These are phyloP conservation scores for Amblyornis subalaris DNA, from an alignment of 2,113 vertebrate genomes.

Conservation along the genomic window DNA sequence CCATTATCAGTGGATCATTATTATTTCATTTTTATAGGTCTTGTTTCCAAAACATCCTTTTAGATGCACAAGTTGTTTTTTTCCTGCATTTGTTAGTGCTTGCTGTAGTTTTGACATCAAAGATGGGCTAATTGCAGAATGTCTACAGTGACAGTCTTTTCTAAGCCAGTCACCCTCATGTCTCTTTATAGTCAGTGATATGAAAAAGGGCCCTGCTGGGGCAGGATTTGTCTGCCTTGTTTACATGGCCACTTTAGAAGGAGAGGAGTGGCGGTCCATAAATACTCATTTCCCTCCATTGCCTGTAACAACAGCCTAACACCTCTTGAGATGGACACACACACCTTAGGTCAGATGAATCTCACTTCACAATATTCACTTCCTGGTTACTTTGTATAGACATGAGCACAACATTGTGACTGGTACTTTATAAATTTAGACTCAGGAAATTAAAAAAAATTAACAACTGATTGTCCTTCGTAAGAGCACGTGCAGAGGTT, in stretches of 20 bases:
- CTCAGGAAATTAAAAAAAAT: not conserved
- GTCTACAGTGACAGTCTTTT: not conserved
- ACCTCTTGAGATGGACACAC: not conserved
- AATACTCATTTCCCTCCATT: not conserved
- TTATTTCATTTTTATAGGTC: not conserved
- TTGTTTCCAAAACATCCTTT: not conserved
- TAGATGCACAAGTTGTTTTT: not conserved
- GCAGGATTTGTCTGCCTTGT: not conserved
- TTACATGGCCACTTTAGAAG: not conserved
- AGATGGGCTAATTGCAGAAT: not conserved
- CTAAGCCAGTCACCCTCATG: not conserved
- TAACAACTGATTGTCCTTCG: not conserved
- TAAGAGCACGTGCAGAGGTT: not conserved
- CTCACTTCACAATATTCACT: not conserved
- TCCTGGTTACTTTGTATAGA: not conserved
- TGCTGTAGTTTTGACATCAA: not conserved
- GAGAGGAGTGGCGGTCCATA: not conserved
- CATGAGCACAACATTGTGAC: not conserved
- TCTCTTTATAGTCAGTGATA: not conserved
- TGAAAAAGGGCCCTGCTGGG: not conserved
- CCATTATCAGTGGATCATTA: not conserved
- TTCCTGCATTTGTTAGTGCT: not conserved
- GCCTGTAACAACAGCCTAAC: not conserved
- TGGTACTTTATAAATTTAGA: not conserved
- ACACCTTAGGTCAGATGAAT: not conserved